Base-by-base conservation (phyloP, 2,888 invertebrate species). In the Pterostichus niger region DNA sequence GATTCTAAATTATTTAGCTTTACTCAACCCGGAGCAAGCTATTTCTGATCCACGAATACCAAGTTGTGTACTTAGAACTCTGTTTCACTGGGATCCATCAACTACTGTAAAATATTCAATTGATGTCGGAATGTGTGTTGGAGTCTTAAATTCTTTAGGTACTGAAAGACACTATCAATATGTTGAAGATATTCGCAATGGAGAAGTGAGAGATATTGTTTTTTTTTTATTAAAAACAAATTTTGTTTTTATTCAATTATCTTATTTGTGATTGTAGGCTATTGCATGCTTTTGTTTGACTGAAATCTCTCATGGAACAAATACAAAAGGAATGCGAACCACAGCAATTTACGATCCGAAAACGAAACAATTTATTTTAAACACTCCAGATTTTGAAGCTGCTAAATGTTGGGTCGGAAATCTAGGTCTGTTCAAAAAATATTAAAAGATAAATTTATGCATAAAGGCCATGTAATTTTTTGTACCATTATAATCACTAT, bases 251-350 rank as follows among this genome's bases (percentile, higher is more conserved):
- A 40, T 35, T 49, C n/a, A 54, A 49, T 46, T 59, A 24, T 84
- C 85, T 5, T 84, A 46, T 44, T 24, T 64, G 35, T 40, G 46
- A 33, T 59, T 76, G 52, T 82, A 94, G 91, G 91, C 93, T 81
- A 87, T 92, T 85, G 95, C 95, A 3, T 94, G 96, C 86, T 97
- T 96, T 89, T 96, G 96, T 0, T 89, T 98, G 61, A 98, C 98
- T 0, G 98, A 98, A 90, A 93, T 98, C 7, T 93, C 95, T 0
- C 98, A 98, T 88, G 98, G 98, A 0, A 97, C 96, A 33, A 98
- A 98, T 89, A 96, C 96, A 0, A 95, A 95, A 87, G 95, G 94
- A 3, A 96, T 98, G 95, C 92, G 95, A 86, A 97, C 97, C 0
- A 94, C 94, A 0, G 98, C 97, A 0, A 96, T 94, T 0, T 98